These are phyloP conservation scores for Chiroxiphia lanceolata DNA, from an alignment of 2,797 vertebrate genomes.

Conservation along the genomic window DNA sequence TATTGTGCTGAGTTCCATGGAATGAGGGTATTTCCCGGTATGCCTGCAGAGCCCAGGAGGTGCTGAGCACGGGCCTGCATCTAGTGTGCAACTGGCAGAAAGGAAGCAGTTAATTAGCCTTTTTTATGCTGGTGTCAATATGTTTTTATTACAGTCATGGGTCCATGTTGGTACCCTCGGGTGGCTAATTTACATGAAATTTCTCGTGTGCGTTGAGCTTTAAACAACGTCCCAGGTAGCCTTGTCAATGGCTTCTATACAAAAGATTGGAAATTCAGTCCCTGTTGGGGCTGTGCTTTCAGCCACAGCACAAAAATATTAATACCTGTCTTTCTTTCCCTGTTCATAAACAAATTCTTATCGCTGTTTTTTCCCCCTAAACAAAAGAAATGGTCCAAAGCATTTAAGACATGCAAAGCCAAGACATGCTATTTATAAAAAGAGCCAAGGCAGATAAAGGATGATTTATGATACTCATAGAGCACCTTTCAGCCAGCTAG, in stretches of 20 bases:
- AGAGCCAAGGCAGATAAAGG: constrained; percentile 28
- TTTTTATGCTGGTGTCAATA: constrained; percentile 60
- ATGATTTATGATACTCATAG: constrained; percentile 44
- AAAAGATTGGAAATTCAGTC: constrained; percentile 51
- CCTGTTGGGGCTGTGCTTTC: constrained; percentile 13
- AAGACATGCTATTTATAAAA: constrained; percentile 28
- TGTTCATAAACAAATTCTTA: constrained; percentile 47
- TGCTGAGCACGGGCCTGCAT: not conserved
- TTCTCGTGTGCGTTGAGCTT: constrained; percentile 50
- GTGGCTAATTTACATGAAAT: constrained; percentile 67
- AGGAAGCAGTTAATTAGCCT: constrained; percentile 61
- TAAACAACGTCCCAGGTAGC: constrained; percentile 48
- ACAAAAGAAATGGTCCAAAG: constrained; percentile 26
- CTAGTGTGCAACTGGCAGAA: constrained; percentile 33
- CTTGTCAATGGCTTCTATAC: not conserved
- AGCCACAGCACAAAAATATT: constrained; percentile 6
- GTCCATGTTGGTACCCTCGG: constrained; percentile 49
- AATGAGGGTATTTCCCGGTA: not conserved
- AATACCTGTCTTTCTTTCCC: constrained; percentile 15
- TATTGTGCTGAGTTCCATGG: not conserved
- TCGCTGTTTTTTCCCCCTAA: not conserved
- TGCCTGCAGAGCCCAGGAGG: not conserved
- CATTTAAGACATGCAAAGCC: constrained; percentile 14
- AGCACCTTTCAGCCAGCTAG: constrained; percentile 13
- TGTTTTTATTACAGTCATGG: constrained; percentile 41